Base-by-base conservation (phyloP, 2,888 invertebrate species). In the Agrotis clavis region DNA sequence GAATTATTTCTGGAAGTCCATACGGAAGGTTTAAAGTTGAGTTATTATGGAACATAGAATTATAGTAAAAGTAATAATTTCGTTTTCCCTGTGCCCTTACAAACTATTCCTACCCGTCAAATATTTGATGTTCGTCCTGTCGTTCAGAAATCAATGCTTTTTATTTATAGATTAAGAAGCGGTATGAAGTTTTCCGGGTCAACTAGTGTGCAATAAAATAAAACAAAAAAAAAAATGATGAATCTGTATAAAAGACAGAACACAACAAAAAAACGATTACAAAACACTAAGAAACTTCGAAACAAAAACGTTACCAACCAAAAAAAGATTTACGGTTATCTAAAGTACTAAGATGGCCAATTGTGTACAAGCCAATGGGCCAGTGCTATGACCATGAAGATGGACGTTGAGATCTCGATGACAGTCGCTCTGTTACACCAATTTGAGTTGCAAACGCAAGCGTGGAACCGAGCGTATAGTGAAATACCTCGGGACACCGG, bases 401-500 rank as follows among this genome's bases (percentile, higher is more conserved):
- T 47, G 14, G 6, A 84, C 19, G 25, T 30, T 13, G 59, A 61
- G 1, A 16, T 1, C 16, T 41, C 13, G 16, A 35, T 11, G 11
- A 30, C 25, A 11, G 51, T 47, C 1, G 78, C 77, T 16, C n/a
- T 18, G 51, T 95, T 95, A 79, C 95, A 95, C 90, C 93, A 93
- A 64, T 81, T 90, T 0, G 91, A 90, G 0, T 87, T 89, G 66
- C 95, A 95, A 9, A 95, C 95, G 86, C 95, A 95, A 2, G 92
- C 94, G 78, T 94, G 93, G 86, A 94, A 93, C 1, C 95, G 89
- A 1, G 94, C 93, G 84, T 89, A 95, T 18, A 95, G 87, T 0
- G 95, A 95, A 0, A 95, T 85, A 2, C 92, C 92, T 5, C 95
- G 87, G 0, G 95, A 94, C 4, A 95, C 83, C 0, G 95, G 95